Base-by-base conservation (phyloP, 1,140 invertebrate species). In the Plectrocnemia conspersa region DNA sequence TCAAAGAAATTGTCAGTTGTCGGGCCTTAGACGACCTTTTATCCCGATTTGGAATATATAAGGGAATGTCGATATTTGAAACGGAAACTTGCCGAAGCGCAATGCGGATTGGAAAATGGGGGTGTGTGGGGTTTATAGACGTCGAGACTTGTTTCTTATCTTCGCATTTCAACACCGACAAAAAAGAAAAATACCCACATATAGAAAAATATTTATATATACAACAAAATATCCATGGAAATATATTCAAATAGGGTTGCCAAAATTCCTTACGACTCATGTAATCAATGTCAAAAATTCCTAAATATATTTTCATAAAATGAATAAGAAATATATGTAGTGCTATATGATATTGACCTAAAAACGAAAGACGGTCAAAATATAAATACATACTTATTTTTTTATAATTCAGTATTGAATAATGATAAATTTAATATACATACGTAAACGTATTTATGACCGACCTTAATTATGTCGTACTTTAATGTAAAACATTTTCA, bases 41-140 rank as follows among this genome's bases (percentile, higher is more conserved):
- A 23, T 6, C 42, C 42, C 16, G 42, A 45, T 47, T 35, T 16
- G 27, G 29, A 35, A 45, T 54, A 46, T 46, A 54, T 32, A 54
- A 55, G 23, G 40, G 53, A 55, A 55, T 55, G 53, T 55, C 53
- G 53, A 55, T 55, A 55, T 55, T 55, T 55, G 53, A 46, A 55
- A 55, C 36, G 53, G 53, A 55, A 46, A 24, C 42, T 55, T 18
- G 19, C 3, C 53, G 44, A 38, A 38, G 50, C 41, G 41, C 50
- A 44, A 52, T 52, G 41, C 47, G 47, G 50, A 44, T 33, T 44
- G 50, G n/a, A 33, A 44, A 44, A 38, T 16, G 35, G 32, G 10
- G 25, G 18, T 9, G 32, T 16, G 15, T 24, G 7, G 22, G 32
- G 25, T 10, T n/a, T 22, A 13, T 22, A n/a, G 25, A 35, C 16